phyloP scores from a whole-genome alignment of 2,113 vertebrate genomes.

The Polyodon spathula region DNA sequence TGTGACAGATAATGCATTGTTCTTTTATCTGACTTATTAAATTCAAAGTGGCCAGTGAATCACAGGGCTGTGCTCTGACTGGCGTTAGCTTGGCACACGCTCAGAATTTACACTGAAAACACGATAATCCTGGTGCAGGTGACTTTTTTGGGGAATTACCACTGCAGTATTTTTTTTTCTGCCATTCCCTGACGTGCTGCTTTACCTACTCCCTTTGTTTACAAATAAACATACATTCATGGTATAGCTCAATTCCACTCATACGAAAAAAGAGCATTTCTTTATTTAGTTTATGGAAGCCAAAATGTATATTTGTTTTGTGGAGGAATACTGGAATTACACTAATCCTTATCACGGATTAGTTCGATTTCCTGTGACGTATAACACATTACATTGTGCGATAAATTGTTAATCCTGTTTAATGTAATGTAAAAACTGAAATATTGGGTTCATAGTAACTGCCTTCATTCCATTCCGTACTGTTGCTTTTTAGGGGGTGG shows the following conservation, averaged over 20 bases:
- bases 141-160: no score
- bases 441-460: constrained; percentile 18
- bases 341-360: no score
- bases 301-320: no score
- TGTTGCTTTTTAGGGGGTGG: constrained; percentile 41
- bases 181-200: constrained; percentile 15
- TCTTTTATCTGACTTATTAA: constrained; percentile 21
- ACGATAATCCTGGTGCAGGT: constrained; percentile 8
- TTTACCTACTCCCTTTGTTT: constrained; percentile 18
- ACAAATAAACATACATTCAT: constrained; percentile 5
- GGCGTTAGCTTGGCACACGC: constrained; percentile 31
- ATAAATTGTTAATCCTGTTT: no score
- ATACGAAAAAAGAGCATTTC: neutral
- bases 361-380: no score
- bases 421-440: neutral
- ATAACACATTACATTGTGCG: no score
- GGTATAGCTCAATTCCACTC: neutral
- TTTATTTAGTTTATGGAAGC: neutral
- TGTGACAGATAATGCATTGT: constrained; percentile 29
- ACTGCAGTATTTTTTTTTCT: constrained; percentile 22
- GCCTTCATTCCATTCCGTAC: constrained; percentile 1
- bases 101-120: constrained; percentile 34
- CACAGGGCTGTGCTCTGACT: neutral
- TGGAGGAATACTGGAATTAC: no score
- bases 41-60: no score